A percentile compares a stretch with the other conserved stretches of the same genome.
These are phyloP conservation scores for Chironomus tepperi DNA, from an alignment of 1,140 invertebrate species.

Conservation along the genomic window DNA sequence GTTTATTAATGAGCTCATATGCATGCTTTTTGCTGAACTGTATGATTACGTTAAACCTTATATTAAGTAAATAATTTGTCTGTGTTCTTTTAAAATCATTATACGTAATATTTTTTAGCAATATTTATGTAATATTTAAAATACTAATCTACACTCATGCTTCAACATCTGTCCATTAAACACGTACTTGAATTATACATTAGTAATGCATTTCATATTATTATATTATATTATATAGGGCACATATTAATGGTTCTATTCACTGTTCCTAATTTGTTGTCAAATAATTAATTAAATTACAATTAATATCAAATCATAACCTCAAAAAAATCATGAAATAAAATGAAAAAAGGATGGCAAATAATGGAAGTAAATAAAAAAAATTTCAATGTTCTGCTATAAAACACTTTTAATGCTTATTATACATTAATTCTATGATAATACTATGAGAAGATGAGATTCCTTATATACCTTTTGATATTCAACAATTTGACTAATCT, in stretches of 20 bases:
- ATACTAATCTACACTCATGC: not conserved
- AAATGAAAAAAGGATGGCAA: not conserved
- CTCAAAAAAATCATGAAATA: not conserved
- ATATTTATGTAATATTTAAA: not conserved
- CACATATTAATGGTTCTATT: slow-evolving; percentile 8
- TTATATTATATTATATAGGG: not conserved
- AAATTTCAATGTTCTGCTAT: not conserved
- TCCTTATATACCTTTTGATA: no score
- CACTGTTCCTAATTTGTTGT: not conserved
- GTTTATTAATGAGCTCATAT: no score
- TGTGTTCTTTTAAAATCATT: not conserved
- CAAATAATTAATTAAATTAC: not conserved
- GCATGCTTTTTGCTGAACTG: no score
- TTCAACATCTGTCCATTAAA: no score
- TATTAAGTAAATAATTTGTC: no score
- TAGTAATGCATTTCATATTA: no score
- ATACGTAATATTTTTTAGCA: not conserved
- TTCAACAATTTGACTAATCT: no score
- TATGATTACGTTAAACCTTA: no score
- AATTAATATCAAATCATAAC: not conserved
- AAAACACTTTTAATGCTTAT: not conserved
- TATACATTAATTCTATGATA: no score
- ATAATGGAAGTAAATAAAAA: not conserved
- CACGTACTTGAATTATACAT: no score
- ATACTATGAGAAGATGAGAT: no score